These are phyloP conservation scores for Myripristis murdjan DNA, from an alignment of 2,797 vertebrate genomes.

Conservation along the genomic window DNA sequence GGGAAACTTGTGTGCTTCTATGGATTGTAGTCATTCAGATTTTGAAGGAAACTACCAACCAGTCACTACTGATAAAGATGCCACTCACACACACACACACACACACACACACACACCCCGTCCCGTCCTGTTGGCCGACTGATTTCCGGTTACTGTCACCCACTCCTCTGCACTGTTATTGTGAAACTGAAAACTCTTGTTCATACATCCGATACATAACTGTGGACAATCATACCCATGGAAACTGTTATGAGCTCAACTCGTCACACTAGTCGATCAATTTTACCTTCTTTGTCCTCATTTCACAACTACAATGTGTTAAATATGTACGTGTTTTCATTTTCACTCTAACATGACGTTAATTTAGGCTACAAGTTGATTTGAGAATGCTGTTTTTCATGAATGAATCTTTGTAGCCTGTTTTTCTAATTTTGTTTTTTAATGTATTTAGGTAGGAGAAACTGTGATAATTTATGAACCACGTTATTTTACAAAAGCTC, in stretches of 20 bases:
- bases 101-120: constrained; percentile 32
- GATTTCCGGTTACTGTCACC: constrained; percentile 56
- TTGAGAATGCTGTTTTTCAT: constrained; percentile 68
- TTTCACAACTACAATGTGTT: constrained; percentile 63
- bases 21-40: constrained; percentile 70
- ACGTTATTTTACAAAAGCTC: constrained; percentile 14
- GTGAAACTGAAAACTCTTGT: constrained; percentile 64
- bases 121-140: constrained; percentile 56
- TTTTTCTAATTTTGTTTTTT: constrained; percentile 73
- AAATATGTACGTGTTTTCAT: constrained; percentile 37
- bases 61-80: constrained; percentile 68
- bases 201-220: constrained; percentile 54
- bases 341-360: constrained; percentile 40
- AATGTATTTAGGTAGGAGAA: constrained; percentile 48
- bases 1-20: constrained; percentile 56
- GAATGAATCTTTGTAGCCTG: constrained; percentile 54
- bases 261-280: constrained; percentile 46
- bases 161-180: constrained; percentile 63
- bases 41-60: constrained; percentile 72
- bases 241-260: constrained; percentile 61
- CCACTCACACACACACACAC: constrained; percentile 38
- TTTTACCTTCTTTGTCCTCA: constrained; percentile 41
- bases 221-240: constrained; percentile 74
- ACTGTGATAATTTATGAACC: constrained; percentile 37
- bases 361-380: constrained; percentile 47